phyloP scores from a whole-genome alignment of 2,888 invertebrate species.

The Drosophila melanosoma region DNA sequence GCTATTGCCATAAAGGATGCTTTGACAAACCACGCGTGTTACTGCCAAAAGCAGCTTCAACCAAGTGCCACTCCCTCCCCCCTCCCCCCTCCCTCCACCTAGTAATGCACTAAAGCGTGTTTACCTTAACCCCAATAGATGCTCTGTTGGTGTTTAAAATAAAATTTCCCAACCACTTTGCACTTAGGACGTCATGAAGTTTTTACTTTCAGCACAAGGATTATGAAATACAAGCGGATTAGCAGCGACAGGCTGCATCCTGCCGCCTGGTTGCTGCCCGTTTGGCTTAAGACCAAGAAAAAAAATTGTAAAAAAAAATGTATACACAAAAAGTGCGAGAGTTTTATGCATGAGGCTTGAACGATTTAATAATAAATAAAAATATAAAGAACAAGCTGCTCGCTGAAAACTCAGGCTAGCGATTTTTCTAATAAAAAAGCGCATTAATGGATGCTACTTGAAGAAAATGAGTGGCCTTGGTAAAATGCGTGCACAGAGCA shows the following conservation, averaged over 20 bases:
- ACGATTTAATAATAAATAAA: conserved; percentile 61
- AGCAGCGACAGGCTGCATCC: conserved; percentile 39
- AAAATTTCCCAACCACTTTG: conserved; percentile 70
- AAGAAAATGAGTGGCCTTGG: conserved; percentile 18
- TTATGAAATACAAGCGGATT: conserved; percentile 78
- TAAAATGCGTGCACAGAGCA: conserved; percentile 17
- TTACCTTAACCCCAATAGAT: conserved; percentile 22
- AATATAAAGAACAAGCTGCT: conserved; percentile 36
- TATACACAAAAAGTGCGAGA: conserved; percentile 57
- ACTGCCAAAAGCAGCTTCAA: conserved; percentile 34
- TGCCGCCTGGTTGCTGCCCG: conserved; percentile 4
- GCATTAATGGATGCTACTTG: conserved; percentile 52
- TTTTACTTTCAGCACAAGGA: conserved; percentile 65
- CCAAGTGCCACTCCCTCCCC: conserved; percentile 10
- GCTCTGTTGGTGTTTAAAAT: conserved; percentile 59
- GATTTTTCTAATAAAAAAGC: conserved; percentile 66
- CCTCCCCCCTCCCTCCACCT: not conserved
- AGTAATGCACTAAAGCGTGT: conserved; percentile 20
- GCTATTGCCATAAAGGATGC: conserved; percentile 24
- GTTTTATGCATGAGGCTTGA: conserved; percentile 62
- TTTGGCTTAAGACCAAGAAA: conserved; percentile 34
- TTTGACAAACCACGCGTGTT: conserved; percentile 70
- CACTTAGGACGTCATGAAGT: conserved; percentile 59
- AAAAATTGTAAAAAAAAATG: conserved; percentile 50
- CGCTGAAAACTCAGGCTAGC: conserved; percentile 58